These are phyloP conservation scores for Diabrotica virgifera DNA, from an alignment of 1,140 invertebrate genomes.

Conservation along the genomic window DNA sequence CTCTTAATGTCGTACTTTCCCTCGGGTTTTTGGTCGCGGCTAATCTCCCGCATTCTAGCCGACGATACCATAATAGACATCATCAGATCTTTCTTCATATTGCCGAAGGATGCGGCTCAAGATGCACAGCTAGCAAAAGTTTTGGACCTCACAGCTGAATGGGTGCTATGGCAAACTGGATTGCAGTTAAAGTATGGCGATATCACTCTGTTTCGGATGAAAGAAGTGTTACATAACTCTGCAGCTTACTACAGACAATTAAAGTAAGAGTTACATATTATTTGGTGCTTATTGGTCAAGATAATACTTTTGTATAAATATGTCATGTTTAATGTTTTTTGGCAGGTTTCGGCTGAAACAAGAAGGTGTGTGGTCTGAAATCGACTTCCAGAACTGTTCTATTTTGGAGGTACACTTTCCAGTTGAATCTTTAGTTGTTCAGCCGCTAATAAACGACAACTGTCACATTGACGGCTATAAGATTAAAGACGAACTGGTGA, in stretches of 20 bases:
- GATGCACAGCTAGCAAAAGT: constrained; percentile 62
- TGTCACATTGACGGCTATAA: constrained; percentile 61
- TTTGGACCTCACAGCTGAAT: constrained; percentile 75
- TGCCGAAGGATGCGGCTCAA: constrained; percentile 63
- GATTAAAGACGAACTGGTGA: constrained; percentile 49
- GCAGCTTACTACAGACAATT: constrained; percentile 43
- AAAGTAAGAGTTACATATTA: constrained; percentile 35
- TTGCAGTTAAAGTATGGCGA: constrained; percentile 81
- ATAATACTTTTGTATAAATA: not conserved
- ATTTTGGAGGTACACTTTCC: constrained; percentile 89
- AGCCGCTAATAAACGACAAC: constrained; percentile 57
- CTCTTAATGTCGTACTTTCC: constrained; percentile 95
- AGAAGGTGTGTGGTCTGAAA: constrained; percentile 79
- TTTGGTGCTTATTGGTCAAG: constrained; percentile 7
- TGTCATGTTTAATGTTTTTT: not conserved
- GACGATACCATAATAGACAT: constrained; percentile 85
- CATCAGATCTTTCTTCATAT: constrained; percentile 65
- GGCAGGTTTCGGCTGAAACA: constrained; percentile 70
- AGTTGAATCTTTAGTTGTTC: constrained; percentile 68
- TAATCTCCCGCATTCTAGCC: constrained; percentile 88
- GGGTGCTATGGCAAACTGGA: constrained; percentile 95
- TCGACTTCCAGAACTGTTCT: constrained; percentile 77
- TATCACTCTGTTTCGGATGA: constrained; percentile 76
- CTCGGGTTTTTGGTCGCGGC: constrained; percentile 94
- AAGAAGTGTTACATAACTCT: constrained; percentile 64